Percentiles rank a stretch among this genome's conserved stretches.
phyloP scores from a whole-genome alignment of 2,888 invertebrate genomes.

The Arrhopalites spinosus region DNA sequence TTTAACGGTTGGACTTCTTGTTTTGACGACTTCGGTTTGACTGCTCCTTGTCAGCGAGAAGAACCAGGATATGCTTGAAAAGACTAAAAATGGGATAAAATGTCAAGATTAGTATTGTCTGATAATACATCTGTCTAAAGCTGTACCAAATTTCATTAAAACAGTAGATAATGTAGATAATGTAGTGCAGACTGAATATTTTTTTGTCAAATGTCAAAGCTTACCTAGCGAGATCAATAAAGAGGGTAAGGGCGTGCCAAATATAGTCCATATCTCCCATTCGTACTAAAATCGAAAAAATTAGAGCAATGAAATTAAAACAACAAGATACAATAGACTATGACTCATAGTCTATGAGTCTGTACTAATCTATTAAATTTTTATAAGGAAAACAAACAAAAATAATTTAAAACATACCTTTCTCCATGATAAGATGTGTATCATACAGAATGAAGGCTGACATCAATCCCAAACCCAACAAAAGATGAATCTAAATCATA shows the following conservation, averaged over 20 bases:
- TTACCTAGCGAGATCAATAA: constrained; percentile 94
- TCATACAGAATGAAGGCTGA: constrained; percentile 95
- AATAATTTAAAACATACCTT: constrained; percentile 60
- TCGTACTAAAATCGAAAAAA: constrained; percentile 27
- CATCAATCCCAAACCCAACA: constrained; percentile 86
- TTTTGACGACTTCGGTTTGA: constrained; percentile 39
- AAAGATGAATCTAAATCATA: constrained; percentile 73
- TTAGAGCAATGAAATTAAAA: constrained; percentile 16
- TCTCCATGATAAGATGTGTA: constrained; percentile 96
- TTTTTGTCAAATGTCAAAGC: too few species aligned
- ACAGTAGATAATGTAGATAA: too few species aligned
- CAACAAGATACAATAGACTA: neutral
- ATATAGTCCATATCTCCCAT: constrained; percentile 40
- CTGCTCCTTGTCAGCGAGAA: constrained; percentile 80
- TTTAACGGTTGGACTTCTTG: constrained; percentile 45
- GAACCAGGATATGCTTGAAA: constrained; percentile 88
- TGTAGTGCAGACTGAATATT: too few species aligned
- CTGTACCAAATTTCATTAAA: too few species aligned
- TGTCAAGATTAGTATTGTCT: too few species aligned
- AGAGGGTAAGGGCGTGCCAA: constrained; percentile 87
- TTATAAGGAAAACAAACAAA: neutral
- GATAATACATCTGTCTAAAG: too few species aligned
- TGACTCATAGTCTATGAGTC: neutral
- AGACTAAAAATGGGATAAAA: too few species aligned
- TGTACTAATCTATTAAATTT: constrained; percentile 58